Base-by-base conservation (phyloP, 2,888 invertebrate genomes). In the Loripinus fragilis region DNA sequence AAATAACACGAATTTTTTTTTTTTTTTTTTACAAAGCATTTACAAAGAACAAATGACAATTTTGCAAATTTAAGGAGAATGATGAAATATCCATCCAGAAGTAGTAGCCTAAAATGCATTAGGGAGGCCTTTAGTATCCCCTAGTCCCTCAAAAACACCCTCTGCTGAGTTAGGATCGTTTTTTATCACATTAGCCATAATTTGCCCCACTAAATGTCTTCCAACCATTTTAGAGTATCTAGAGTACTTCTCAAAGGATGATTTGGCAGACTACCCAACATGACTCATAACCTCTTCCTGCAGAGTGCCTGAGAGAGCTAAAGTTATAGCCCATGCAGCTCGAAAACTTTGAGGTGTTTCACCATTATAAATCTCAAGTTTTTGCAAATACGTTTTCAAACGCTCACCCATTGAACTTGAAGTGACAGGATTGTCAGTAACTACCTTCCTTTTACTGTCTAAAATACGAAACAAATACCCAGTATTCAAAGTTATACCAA, bases 401-500 rank as follows among this genome's bases (percentile, higher is more conserved):
- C 30, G 60, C 33, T 60, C 60, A 10, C 60, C 60, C 60, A 60
- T 60, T 33, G 33, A 60, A 33, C 60, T 33, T 20, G 60, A 33
- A 17, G 60, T 33, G 17, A 60, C 33, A 10, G 60, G 60, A 60
- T 60, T 45, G 33, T 67, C 67, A 28, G 45, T 41, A 17, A 67
- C 67, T 3, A 67, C 28, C 17, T 28, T 33, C 42, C 28, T 42
- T 28, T 8, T 28, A 25, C 3, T 42, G 28, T 42, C 67, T 17
- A 60, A 33, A 2, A 28, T 67, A 41, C 42, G 67, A 45, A 67
- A 67, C 41, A 67, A 45, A 42, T 67, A 67, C 5, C 67, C 67
- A 41, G 41, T 67, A 25, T 41, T 28, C 42, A 67, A 20, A 2
- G 41, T 2, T 42, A 67, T n/a, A 38, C 67, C 67, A 30, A 67